Evolutionary conservation across 1,140 invertebrate species (phyloP).

Genomic region (Drosophila ananassae): DNA sequence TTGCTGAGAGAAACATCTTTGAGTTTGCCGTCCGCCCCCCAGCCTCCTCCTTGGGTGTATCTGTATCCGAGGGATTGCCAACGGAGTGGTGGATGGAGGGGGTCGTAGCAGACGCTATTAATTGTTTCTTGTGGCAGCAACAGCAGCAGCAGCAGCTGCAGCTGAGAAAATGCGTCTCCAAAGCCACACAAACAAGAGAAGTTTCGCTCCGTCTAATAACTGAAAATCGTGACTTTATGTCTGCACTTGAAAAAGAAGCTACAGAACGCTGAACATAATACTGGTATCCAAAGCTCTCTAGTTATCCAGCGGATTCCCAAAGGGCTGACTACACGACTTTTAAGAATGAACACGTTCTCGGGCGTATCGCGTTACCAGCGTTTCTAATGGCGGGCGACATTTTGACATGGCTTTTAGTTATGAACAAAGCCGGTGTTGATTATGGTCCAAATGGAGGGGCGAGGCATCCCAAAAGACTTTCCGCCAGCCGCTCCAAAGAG

Average conservation of each 20-base stretch:
- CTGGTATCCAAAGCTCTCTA: slow-evolving; percentile 38
- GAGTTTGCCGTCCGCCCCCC: slow-evolving; percentile 45
- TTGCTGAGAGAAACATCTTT: slow-evolving; percentile 55
- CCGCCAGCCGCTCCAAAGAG: not conserved
- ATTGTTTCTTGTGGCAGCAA: slow-evolving; percentile 70
- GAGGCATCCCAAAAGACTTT: slow-evolving; percentile 20
- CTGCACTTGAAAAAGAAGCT: slow-evolving; percentile 64
- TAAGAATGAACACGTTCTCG: slow-evolving; percentile 74
- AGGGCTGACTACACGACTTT: slow-evolving; percentile 53
- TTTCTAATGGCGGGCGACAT: slow-evolving; percentile 60
- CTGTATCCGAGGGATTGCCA: slow-evolving; percentile 8
- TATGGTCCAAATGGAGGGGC: slow-evolving; percentile 18
- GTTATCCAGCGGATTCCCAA: slow-evolving; percentile 5
- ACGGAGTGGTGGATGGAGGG: not conserved
- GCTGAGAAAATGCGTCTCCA: slow-evolving; percentile 52
- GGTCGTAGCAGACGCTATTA: slow-evolving; percentile 71
- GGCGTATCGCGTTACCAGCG: slow-evolving; percentile 67
- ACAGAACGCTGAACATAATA: slow-evolving; percentile 57
- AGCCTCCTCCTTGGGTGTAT: slow-evolving; percentile 31
- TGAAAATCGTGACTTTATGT: slow-evolving; percentile 82
- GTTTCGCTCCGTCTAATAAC: slow-evolving; percentile 73
- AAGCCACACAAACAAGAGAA: slow-evolving; percentile 49
- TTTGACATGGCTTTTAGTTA: slow-evolving; percentile 46
- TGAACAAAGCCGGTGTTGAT: slow-evolving; percentile 43
- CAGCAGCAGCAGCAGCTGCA: slow-evolving; percentile 46